phyloP scores from a whole-genome alignment of 1,140 invertebrate genomes.

The Ctenoplectra terminalis region DNA sequence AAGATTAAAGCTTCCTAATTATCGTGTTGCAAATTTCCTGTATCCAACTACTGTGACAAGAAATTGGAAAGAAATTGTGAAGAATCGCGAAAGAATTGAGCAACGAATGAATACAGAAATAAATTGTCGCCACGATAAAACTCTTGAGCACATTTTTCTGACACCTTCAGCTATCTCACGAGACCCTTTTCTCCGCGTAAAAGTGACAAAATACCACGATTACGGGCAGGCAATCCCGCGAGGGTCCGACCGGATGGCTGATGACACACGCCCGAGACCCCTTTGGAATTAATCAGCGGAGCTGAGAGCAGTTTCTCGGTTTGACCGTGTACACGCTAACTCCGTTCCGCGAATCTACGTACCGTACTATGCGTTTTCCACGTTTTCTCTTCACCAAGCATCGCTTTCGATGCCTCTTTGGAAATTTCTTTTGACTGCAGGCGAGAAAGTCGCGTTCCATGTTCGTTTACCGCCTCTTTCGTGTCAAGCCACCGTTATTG shows the following conservation, averaged over 20 bases:
- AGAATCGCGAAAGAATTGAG: background rate
- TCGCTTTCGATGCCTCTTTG: background rate
- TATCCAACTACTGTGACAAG: no score
- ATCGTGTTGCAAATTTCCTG: no score
- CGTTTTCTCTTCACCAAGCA: background rate
- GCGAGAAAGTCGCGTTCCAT: background rate
- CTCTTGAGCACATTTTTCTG: background rate
- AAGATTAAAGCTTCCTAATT: no score
- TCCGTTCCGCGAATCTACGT: background rate
- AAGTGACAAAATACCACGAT: constrained; percentile 76
- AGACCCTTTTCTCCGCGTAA: constrained; percentile 64
- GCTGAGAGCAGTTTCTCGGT: constrained; percentile 67
- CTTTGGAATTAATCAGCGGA: constrained; percentile 73
- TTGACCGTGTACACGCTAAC: constrained; percentile 44
- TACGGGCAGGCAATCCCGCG: constrained; percentile 67
- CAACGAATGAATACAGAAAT: background rate
- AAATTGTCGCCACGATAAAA: background rate
- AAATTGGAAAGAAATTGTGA: background rate
- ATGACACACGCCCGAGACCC: constrained; percentile 74
- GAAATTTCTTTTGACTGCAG: background rate
- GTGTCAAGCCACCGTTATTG: background rate
- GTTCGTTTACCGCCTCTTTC: background rate
- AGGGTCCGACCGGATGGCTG: constrained; percentile 59
- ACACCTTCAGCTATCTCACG: background rate
- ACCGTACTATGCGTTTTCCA: background rate